phyloP scores from a whole-genome alignment of 2,888 invertebrate species.

The Schizotus pectinicornis region DNA sequence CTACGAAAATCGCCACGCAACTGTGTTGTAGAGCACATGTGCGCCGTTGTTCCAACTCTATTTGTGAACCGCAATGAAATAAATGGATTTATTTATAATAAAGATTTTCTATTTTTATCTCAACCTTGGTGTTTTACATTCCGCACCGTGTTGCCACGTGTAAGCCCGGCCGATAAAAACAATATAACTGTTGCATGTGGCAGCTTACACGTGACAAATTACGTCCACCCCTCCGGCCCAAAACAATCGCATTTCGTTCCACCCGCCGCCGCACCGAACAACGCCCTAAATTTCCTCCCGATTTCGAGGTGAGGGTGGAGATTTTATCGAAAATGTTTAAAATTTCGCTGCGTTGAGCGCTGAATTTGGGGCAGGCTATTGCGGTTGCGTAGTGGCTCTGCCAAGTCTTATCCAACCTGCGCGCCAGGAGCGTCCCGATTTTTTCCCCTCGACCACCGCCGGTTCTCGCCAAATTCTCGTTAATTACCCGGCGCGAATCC shows the following conservation, averaged over 20 bases:
- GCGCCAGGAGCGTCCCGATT: constrained; percentile 28
- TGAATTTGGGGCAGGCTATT: constrained; percentile 29
- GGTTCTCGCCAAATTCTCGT: no score
- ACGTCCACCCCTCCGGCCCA: not conserved
- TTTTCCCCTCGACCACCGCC: not conserved
- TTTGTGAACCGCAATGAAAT: constrained; percentile 50
- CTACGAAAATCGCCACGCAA: constrained; percentile 38
- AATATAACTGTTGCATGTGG: constrained; percentile 50
- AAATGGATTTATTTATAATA: constrained; percentile 59
- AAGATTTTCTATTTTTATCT: constrained; percentile 58
- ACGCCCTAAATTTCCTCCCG: constrained; percentile 3
- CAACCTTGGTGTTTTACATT: constrained; percentile 57
- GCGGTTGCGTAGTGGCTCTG: constrained; percentile 31
- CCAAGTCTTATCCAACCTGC: constrained; percentile 34
- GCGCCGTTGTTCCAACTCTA: constrained; percentile 41
- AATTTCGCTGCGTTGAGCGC: constrained; percentile 13
- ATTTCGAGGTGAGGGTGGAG: not conserved
- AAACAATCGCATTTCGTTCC: not conserved
- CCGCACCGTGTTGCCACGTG: constrained; percentile 53
- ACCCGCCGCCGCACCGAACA: no score
- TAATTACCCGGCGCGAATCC: no score
- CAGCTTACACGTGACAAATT: constrained; percentile 28
- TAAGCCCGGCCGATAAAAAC: constrained; percentile 45
- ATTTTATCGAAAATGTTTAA: constrained; percentile 5
- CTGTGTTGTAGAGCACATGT: constrained; percentile 34